Evolutionary conservation across 1,140 invertebrate species (phyloP).

Genomic region (Muscidifurax raptorellus): DNA sequence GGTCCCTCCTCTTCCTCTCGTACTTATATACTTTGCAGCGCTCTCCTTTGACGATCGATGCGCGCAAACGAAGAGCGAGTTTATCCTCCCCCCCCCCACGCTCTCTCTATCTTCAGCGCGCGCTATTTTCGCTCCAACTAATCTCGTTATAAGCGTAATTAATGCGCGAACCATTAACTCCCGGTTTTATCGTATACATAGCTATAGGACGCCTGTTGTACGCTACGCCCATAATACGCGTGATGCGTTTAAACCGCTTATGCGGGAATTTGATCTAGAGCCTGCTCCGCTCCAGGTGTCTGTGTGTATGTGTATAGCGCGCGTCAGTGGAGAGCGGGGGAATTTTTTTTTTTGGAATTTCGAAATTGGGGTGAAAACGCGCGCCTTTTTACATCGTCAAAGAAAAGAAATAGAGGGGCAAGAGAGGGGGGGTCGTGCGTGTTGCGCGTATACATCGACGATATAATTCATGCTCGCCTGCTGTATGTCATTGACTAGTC

Average conservation of each 20-base stretch:
- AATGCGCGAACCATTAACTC: constrained; percentile 33
- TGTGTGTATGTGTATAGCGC: too few relatives aligned
- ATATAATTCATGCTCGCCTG: constrained; percentile 45
- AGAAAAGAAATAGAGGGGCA: background rate
- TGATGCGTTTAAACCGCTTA: constrained; percentile 11
- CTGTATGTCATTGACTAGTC: constrained; percentile 57
- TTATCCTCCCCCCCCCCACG: background rate
- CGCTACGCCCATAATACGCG: background rate
- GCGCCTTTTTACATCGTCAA: background rate
- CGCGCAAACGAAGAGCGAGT: constrained; percentile 26
- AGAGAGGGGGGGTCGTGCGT: background rate
- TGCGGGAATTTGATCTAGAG: constrained; percentile 14
- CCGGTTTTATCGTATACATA: background rate
- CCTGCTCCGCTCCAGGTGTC: background rate
- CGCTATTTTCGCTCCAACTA: constrained; percentile 9
- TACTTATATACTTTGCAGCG: background rate
- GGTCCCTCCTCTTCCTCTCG: background rate
- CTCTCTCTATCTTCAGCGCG: background rate
- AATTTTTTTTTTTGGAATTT: background rate
- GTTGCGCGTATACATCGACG: constrained; percentile 35
- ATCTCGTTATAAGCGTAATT: constrained; percentile 45
- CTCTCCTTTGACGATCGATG: constrained; percentile 24
- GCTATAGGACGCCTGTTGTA: background rate
- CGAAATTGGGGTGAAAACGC: background rate
- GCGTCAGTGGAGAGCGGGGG: background rate